These are phyloP conservation scores for Hypena proboscidalis DNA, from an alignment of 2,888 invertebrate genomes.

Conservation along the genomic window DNA sequence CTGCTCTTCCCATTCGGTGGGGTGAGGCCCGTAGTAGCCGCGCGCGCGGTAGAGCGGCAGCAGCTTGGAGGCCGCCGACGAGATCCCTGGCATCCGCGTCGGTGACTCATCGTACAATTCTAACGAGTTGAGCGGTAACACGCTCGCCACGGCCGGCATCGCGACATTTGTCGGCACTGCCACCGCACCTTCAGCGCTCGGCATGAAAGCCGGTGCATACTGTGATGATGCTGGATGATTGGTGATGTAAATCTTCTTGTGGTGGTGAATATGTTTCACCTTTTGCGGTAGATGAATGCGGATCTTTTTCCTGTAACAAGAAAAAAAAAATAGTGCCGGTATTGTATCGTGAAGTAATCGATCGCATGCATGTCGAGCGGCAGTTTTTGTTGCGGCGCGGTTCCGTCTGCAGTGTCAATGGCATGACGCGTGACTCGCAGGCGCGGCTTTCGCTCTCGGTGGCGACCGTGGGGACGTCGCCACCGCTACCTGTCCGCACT, in stretches of 20 bases:
- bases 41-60: conserved; percentile 76
- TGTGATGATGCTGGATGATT: conserved; percentile 78
- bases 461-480: conserved; percentile 52
- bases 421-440: conserved; percentile 66
- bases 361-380: conserved; percentile 64
- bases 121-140: conserved; percentile 67
- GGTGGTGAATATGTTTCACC: conserved; percentile 84
- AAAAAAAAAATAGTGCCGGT: conserved; percentile 59
- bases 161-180: conserved; percentile 68
- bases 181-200: conserved; percentile 73
- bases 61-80: conserved; percentile 67
- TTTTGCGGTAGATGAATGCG: conserved; percentile 85
- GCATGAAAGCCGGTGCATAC: conserved; percentile 78
- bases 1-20: conserved; percentile 66
- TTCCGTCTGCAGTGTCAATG: conserved; percentile 76
- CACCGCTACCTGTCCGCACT: conserved; percentile 32
- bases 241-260: conserved; percentile 83
- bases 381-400: conserved; percentile 51
- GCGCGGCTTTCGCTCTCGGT: conserved; percentile 70
- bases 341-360: conserved; percentile 51
- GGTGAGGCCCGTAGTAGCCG: conserved; percentile 77
- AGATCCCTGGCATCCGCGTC: conserved; percentile 50
- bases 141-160: conserved; percentile 62
- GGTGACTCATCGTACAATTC: conserved; percentile 68
- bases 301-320: conserved; percentile 84